Percentiles rank a stretch among this genome's conserved stretches.
These are phyloP conservation scores for Adrianichthys oophorus DNA, from an alignment of 2,797 vertebrate genomes.

Conservation along the genomic window DNA sequence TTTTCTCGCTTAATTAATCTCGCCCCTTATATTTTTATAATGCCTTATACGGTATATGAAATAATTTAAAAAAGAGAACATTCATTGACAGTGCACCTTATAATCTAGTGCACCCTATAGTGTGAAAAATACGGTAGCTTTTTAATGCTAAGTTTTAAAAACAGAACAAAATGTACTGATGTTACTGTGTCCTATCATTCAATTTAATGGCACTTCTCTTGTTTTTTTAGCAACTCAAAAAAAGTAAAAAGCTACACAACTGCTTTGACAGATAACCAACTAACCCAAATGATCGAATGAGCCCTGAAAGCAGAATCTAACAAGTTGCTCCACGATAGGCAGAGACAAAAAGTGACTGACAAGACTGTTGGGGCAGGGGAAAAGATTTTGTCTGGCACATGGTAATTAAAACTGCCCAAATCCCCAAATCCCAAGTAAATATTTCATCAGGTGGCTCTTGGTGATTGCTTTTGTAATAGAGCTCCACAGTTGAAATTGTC, in stretches of 20 bases:
- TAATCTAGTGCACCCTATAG: too few relatives aligned
- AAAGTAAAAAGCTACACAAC: neutral
- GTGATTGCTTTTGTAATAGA: conserved; percentile 71
- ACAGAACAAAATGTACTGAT: too few relatives aligned
- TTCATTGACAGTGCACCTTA: too few relatives aligned
- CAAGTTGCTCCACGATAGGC: conserved; percentile 21
- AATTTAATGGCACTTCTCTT: too few relatives aligned
- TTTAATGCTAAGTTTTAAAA: too few relatives aligned
- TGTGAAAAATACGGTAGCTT: too few relatives aligned
- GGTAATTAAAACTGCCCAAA: conserved; percentile 76
- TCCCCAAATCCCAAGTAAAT: conserved; percentile 76
- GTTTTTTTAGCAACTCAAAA: neutral
- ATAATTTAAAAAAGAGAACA: too few relatives aligned
- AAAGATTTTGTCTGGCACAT: conserved; percentile 66
- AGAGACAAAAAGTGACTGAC: conserved; percentile 52
- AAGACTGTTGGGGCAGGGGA: conserved; percentile 31
- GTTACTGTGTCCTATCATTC: too few relatives aligned
- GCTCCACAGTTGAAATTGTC: conserved; percentile 71
- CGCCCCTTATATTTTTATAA: too few relatives aligned
- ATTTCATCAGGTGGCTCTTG: conserved; percentile 73
- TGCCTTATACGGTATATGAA: too few relatives aligned
- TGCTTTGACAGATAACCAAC: conserved; percentile 6
- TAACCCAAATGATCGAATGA: conserved; percentile 9
- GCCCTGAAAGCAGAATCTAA: conserved; percentile 19
- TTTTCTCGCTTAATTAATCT: too few relatives aligned